phyloP scores from a whole-genome alignment of 2,888 invertebrate genomes.

The Lithosia quadra region DNA sequence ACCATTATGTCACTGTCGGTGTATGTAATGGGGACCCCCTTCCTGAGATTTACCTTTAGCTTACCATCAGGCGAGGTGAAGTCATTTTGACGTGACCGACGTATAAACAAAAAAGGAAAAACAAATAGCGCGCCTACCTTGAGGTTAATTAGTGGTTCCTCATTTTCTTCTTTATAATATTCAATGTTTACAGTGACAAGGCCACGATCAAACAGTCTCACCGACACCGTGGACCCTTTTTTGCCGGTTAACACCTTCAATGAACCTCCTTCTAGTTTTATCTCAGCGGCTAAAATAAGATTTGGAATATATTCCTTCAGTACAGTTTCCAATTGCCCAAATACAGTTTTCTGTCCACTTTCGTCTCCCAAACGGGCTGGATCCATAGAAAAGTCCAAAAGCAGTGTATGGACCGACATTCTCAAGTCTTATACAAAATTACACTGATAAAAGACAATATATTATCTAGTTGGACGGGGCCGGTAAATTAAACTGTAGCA shows the following conservation, averaged over 20 bases:
- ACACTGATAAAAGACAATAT: conserved; percentile 46
- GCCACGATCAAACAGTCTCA: conserved; percentile 91
- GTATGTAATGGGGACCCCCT: no score
- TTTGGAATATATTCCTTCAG: conserved; percentile 91
- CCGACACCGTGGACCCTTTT: conserved; percentile 89
- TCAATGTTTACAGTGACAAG: conserved; percentile 94
- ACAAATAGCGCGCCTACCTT: conserved; percentile 88
- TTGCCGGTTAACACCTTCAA: conserved; percentile 91
- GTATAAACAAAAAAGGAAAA: no score
- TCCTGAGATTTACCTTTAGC: no score
- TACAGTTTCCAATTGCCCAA: conserved; percentile 90
- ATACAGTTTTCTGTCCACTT: conserved; percentile 88
- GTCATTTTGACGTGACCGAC: no score
- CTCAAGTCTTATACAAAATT: conserved; percentile 47
- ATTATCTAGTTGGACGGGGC: conserved; percentile 63
- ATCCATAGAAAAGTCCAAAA: conserved; percentile 93
- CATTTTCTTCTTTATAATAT: conserved; percentile 92
- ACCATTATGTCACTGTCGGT: no score
- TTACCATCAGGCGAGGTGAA: no score
- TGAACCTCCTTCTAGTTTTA: conserved; percentile 90
- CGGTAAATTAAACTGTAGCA: conserved; percentile 53
- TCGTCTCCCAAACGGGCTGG: conserved; percentile 89
- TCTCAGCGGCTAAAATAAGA: conserved; percentile 89
- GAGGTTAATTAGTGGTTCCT: conserved; percentile 90
- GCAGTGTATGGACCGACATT: conserved; percentile 93